Conservation (phyloP, 23 tunicate species). For the Aplidium turbinatum region DNA sequence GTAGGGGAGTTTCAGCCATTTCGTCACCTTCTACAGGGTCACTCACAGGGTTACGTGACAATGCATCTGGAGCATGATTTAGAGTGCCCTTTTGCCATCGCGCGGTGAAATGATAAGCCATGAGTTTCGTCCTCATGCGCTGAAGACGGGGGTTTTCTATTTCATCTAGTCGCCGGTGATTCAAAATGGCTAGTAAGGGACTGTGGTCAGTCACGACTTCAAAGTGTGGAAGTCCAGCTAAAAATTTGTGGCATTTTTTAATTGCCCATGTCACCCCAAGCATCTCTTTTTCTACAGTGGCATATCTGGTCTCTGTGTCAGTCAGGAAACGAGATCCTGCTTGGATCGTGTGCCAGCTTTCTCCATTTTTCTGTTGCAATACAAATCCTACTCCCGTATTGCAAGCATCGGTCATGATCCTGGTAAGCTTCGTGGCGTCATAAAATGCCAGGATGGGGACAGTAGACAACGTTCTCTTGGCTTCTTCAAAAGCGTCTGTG, state of each 20-base stretch:
- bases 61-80: constrained; percentile 3
- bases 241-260: constrained; percentile 15
- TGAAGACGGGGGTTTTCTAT: constrained; percentile 13
- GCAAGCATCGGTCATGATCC: constrained; percentile 11
- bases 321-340: constrained; percentile 6
- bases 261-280: constrained; percentile 19
- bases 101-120: background rate
- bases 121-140: constrained; percentile 5
- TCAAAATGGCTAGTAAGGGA: constrained; percentile 7
- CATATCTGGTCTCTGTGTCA: constrained; percentile 7
- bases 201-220: constrained; percentile 1
- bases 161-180: constrained; percentile 9
- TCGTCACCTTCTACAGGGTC: constrained; percentile 2
- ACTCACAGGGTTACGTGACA: constrained; percentile 1
- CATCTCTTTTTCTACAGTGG: constrained; percentile 3
- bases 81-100: constrained; percentile 10
- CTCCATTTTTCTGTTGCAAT: constrained; percentile 18
- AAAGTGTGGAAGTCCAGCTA: background rate
- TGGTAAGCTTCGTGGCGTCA: constrained; percentile 13
- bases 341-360: constrained; percentile 12
- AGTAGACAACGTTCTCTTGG: background rate
- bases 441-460: background rate
- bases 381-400: constrained; percentile 6
- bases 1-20: background rate
- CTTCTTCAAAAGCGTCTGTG: background rate